Percentiles rank a stretch among this genome's conserved stretches.
phyloP scores from a whole-genome alignment of 2,888 invertebrate species.

The Dynastes grantii region DNA sequence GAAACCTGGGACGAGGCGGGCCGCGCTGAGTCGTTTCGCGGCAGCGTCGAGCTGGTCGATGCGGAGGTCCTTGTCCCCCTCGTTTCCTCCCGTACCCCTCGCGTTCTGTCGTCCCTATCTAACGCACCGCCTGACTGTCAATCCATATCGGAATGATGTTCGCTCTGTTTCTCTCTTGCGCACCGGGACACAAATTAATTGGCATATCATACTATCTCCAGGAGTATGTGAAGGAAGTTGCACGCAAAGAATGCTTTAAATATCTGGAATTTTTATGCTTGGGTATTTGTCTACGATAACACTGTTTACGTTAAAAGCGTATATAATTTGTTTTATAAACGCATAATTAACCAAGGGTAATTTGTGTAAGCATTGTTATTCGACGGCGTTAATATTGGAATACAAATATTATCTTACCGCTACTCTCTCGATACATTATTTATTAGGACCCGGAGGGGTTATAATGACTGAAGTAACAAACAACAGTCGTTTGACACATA shows the following conservation, averaged over 20 bases:
- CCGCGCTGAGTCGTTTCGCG: slow-evolving; percentile 55
- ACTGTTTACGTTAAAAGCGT: slow-evolving; percentile 17
- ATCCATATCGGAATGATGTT: slow-evolving; percentile 53
- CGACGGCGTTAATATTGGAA: slow-evolving; percentile 6
- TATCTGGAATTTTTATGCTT: slow-evolving; percentile 12
- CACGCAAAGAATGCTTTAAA: slow-evolving; percentile 29
- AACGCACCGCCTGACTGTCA: slow-evolving; percentile 58
- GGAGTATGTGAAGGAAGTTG: slow-evolving; percentile 39
- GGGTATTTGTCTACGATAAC: slow-evolving; percentile 26
- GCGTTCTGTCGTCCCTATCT: slow-evolving; percentile 46
- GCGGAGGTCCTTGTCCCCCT: slow-evolving; percentile 60
- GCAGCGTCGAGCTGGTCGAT: slow-evolving; percentile 60
- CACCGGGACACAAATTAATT: slow-evolving; percentile 45
- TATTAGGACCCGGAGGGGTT: not conserved
- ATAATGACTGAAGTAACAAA: too few relatives aligned
- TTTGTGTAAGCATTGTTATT: not conserved
- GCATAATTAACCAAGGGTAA: not conserved
- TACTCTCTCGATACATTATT: not conserved
- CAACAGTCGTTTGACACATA: too few relatives aligned
- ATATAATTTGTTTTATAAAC: slow-evolving; percentile 22
- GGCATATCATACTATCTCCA: slow-evolving; percentile 39
- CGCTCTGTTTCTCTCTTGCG: slow-evolving; percentile 27
- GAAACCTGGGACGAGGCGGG: slow-evolving; percentile 57
- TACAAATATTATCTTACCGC: not conserved
- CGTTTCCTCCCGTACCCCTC: slow-evolving; percentile 46